phyloP scores from a whole-genome alignment of 2,797 vertebrate species.

The Tapera naevia region DNA sequence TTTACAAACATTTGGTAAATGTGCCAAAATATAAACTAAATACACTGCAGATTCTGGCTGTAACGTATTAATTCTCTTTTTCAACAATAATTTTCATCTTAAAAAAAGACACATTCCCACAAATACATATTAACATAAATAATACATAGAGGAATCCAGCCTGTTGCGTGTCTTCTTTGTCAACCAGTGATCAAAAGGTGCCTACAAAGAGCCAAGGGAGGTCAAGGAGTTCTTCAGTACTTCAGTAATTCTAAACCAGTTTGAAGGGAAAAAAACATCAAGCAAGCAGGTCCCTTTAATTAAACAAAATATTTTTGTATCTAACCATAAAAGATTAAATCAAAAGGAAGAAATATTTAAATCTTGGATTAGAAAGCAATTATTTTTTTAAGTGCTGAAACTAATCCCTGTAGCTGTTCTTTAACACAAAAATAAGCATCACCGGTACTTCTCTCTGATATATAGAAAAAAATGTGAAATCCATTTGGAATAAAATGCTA shows the following conservation, averaged over 20 bases:
- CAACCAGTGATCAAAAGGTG: neutral
- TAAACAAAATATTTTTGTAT: conserved; percentile 1
- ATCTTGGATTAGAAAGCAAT: neutral
- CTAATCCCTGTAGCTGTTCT: neutral
- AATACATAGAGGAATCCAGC: neutral
- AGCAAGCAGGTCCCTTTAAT: neutral
- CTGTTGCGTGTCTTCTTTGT: neutral
- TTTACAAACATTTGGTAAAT: neutral
- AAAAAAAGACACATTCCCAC: neutral
- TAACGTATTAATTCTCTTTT: neutral
- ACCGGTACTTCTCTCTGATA: neutral
- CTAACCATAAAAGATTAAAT: neutral
- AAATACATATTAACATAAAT: neutral
- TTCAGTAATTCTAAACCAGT: neutral
- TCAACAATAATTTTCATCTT: neutral
- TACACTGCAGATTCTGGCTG: neutral
- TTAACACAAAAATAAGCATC: neutral
- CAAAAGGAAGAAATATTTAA: neutral
- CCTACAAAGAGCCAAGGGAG: neutral
- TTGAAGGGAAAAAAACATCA: neutral
- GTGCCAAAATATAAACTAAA: neutral
- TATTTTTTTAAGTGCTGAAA: neutral
- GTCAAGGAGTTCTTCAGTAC: neutral
- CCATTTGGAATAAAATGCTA: neutral
- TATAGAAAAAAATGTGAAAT: neutral